Conservation (phyloP, 2,888 invertebrate genomes). For the Scelioninae gen. 2 region DNA sequence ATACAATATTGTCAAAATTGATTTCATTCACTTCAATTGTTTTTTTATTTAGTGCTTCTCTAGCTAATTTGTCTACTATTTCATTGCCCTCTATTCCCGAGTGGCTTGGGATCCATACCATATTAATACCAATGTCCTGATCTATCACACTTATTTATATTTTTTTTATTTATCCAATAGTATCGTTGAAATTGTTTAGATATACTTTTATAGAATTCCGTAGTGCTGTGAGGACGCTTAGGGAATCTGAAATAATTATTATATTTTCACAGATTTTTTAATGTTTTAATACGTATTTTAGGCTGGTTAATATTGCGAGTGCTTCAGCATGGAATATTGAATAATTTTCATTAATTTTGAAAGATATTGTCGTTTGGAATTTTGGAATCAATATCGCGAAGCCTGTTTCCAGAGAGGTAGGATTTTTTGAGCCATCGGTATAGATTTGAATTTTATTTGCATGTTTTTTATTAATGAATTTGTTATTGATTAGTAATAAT, state of each 20-base stretch:
- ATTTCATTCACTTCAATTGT: neutral
- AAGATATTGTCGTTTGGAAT: neutral
- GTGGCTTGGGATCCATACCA: neutral
- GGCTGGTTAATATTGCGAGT: neutral
- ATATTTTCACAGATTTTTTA: too few species aligned
- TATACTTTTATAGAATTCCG: too few species aligned
- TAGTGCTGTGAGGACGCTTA: neutral
- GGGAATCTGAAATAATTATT: neutral
- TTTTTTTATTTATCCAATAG: too few species aligned
- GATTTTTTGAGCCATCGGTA: conserved; percentile 1
- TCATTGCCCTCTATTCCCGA: neutral
- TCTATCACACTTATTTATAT: too few species aligned
- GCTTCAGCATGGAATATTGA: conserved; percentile 7
- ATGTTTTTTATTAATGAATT: neutral
- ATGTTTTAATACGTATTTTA: neutral
- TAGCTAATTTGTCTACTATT: neutral
- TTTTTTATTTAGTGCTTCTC: neutral
- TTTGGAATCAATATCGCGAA: neutral
- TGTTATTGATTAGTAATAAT: neutral
- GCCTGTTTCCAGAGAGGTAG: neutral
- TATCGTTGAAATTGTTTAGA: too few species aligned
- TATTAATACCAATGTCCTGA: too few species aligned
- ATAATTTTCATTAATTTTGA: neutral
- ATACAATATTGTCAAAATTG: neutral
- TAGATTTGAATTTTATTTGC: neutral